Evolutionary conservation across 2,113 vertebrate species (phyloP), one percentile per base, ranked within the genome.

Genomic region (Cromileptes altivelis): DNA sequence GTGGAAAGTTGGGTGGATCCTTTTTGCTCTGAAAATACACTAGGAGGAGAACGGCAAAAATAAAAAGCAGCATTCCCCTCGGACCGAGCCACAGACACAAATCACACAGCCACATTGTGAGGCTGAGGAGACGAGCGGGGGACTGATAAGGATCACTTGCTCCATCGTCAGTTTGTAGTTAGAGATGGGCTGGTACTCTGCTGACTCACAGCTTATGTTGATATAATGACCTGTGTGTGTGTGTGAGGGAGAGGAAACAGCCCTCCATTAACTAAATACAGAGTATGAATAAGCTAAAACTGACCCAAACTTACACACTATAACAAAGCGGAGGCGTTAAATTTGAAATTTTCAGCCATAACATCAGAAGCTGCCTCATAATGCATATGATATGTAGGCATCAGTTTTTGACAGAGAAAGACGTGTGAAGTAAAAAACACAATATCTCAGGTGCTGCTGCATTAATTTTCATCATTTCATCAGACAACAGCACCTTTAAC

Each of bases 1-100:
- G 96, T 0, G 97, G 97, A 40, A 91, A 97, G 67, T 94, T 75
- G 5, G 91, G 93, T 0, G 94, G 95, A 14, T 86, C 94, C 73
- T 91, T 94, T 63, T 68, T 83, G 71, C 78, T 94, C 27, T 95
- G 17, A 74, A 91, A 94, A 86, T 90, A 90, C 0, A 87, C 61
- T 0, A 96, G 2, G 0, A 97, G 53, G 18, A 97, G 88, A 71
- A 96, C 76, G 1, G 81, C 27, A 0, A 92, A 0, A 4, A 90
- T 23, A 6, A 95, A 90, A 61, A 97, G 4, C 4, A 97, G 78
- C 0, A 94, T 11, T 9, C 74, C 89, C 70, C 81, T 91, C 21
- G 91, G 40, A 42, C 89, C 86, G 30, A 95, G 33, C 37, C 18
- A 60, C 0, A 91, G 68, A 79, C 92, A 89, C 30, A 94, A 37